Evolutionary conservation across 1,140 invertebrate species (phyloP).

Genomic region (Cydia amplana): DNA sequence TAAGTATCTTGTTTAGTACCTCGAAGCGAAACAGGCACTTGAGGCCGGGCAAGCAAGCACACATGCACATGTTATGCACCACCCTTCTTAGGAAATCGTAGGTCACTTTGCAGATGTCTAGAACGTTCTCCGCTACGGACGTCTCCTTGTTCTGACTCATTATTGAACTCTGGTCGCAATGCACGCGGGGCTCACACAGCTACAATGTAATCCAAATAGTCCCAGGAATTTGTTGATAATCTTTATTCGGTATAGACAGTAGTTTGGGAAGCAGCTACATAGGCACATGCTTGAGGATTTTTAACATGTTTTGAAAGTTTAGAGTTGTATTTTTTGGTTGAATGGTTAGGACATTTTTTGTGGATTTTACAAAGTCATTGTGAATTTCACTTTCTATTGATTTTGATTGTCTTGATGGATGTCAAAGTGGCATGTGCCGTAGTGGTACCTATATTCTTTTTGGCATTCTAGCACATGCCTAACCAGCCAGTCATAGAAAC

Average conservation of each 20-base stretch:
- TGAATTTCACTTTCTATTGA: no score
- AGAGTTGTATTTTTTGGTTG: no score
- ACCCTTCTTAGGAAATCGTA: neutral
- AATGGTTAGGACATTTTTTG: no score
- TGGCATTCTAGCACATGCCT: no score
- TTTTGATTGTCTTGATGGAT: no score
- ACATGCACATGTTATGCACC: neutral
- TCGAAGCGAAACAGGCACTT: neutral
- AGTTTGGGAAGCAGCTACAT: neutral
- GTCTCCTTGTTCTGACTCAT: neutral
- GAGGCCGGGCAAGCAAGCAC: neutral
- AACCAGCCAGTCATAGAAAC: no score
- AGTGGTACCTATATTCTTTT: no score
- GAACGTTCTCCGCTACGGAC: neutral
- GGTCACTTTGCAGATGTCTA: neutral
- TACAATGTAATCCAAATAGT: neutral
- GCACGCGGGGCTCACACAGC: neutral
- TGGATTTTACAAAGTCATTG: no score
- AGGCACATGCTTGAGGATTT: neutral
- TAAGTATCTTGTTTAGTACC: neutral
- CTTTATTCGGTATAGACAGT: neutral
- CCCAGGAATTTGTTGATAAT: neutral
- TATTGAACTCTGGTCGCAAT: neutral
- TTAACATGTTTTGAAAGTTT: neutral
- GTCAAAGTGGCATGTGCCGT: no score